phyloP scores from a whole-genome alignment of 2,888 invertebrate genomes.

The Subacronicta megacephala region DNA sequence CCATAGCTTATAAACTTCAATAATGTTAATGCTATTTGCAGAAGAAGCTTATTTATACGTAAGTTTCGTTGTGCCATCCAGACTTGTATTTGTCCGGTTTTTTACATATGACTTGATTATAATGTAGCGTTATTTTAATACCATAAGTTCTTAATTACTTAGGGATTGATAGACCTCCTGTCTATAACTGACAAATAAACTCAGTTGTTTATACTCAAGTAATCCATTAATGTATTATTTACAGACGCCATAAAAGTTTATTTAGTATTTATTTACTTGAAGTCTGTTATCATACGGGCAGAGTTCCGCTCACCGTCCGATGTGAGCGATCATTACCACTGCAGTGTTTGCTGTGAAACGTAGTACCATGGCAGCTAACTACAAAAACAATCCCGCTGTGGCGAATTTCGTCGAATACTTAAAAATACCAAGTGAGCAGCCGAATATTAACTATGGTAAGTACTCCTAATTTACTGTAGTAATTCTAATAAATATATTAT shows the following conservation, averaged over 20 bases:
- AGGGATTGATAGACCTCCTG: too few species aligned
- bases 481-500: too few species aligned
- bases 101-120: too few species aligned
- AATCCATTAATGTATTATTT: background rate
- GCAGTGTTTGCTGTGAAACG: conserved; percentile 53
- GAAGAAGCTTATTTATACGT: too few species aligned
- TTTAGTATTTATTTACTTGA: conserved; percentile 13
- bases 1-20: too few species aligned
- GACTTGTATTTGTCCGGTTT: too few species aligned
- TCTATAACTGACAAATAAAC: too few species aligned
- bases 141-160: too few species aligned
- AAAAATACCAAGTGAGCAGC: conserved; percentile 93
- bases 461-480: conserved; percentile 8
- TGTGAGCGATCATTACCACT: conserved; percentile 55
- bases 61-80: too few species aligned
- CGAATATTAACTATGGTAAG: conserved; percentile 93
- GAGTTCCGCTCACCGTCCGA: conserved; percentile 25
- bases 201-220: too few species aligned
- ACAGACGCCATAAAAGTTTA: conserved; percentile 15
- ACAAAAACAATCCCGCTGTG: conserved; percentile 87
- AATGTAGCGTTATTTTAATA: too few species aligned
- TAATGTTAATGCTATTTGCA: too few species aligned
- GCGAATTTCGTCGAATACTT: conserved; percentile 93
- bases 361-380: conserved; percentile 73
- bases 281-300: conserved; percentile 38